These are phyloP conservation scores for Phainopepla nitens DNA, from an alignment of 2,113 vertebrate genomes.

Conservation along the genomic window DNA sequence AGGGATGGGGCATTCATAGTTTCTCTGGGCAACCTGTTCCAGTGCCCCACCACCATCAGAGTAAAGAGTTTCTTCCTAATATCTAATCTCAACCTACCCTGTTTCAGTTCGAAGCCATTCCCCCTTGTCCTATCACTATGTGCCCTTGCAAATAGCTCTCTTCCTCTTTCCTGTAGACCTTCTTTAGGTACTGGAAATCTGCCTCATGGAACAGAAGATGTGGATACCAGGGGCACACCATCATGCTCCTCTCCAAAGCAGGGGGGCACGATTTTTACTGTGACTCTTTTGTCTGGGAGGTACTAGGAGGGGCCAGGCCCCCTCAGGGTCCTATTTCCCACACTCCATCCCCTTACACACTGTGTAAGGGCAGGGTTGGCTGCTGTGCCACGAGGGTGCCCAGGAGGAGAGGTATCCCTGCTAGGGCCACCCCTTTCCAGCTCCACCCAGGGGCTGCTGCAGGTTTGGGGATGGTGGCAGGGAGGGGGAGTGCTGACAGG, in stretches of 20 bases:
- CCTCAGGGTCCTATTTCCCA: background rate
- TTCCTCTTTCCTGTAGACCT: background rate
- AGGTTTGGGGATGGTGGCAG: background rate
- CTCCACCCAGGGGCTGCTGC: background rate
- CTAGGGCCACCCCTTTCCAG: background rate
- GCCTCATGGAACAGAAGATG: accelerated
- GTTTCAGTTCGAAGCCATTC: background rate
- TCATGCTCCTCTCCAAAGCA: background rate
- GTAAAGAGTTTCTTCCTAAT: background rate
- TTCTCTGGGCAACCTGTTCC: background rate
- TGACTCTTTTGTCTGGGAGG: background rate
- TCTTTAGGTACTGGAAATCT: background rate
- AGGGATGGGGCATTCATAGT: background rate
- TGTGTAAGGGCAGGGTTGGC: background rate
- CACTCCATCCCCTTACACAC: background rate
- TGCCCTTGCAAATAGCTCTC: background rate
- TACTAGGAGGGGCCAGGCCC: background rate
- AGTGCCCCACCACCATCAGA: background rate
- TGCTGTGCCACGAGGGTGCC: accelerated
- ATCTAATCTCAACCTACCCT: background rate
- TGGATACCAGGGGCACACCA: accelerated
- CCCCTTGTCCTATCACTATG: background rate
- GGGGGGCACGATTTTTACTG: background rate
- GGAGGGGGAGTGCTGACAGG: background rate
- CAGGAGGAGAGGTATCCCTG: background rate